phyloP scores from a whole-genome alignment of 2,888 invertebrate species.

The Drosophila vallismaia region DNA sequence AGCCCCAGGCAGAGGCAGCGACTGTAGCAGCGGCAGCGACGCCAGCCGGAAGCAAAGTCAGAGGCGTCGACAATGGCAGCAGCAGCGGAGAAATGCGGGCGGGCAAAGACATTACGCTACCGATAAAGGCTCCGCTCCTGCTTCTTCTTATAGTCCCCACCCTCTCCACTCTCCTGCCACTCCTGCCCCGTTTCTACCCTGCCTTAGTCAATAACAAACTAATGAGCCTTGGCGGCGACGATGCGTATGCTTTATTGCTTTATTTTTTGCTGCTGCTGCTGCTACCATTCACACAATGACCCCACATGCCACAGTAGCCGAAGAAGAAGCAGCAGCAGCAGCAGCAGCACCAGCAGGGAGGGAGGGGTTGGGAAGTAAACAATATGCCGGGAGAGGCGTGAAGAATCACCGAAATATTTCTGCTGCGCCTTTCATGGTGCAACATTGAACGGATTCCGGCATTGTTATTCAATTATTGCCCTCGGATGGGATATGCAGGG shows the following conservation, averaged over 20 bases:
- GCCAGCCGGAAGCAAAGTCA: constrained; percentile 45
- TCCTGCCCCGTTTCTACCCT: constrained; percentile 5
- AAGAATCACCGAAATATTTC: constrained; percentile 48
- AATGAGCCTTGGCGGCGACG: constrained; percentile 74
- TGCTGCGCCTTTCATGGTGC: constrained; percentile 29
- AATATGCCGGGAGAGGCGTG: constrained; percentile 28
- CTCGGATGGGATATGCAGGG: constrained; percentile 20
- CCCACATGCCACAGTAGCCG: constrained; percentile 63
- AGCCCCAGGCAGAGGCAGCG: constrained; percentile 26
- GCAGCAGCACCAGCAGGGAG: constrained; percentile 11
- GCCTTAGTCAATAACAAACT: constrained; percentile 74
- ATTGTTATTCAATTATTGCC: constrained; percentile 52
- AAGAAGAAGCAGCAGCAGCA: constrained; percentile 14
- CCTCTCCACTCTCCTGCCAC: not conserved
- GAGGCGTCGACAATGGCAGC: constrained; percentile 23
- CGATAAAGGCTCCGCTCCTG: constrained; percentile 79
- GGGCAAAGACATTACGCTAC: constrained; percentile 64
- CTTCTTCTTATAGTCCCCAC: constrained; percentile 16
- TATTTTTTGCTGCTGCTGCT: constrained; percentile 52
- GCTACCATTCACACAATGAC: constrained; percentile 77
- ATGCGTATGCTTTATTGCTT: constrained; percentile 64
- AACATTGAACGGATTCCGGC: constrained; percentile 42
- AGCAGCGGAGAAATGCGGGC: constrained; percentile 73
- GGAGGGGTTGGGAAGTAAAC: constrained; percentile 18
- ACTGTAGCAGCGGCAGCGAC: constrained; percentile 15